phyloP scores from a whole-genome alignment of 2,888 invertebrate genomes.

The Listrodromus nycthemerus region DNA sequence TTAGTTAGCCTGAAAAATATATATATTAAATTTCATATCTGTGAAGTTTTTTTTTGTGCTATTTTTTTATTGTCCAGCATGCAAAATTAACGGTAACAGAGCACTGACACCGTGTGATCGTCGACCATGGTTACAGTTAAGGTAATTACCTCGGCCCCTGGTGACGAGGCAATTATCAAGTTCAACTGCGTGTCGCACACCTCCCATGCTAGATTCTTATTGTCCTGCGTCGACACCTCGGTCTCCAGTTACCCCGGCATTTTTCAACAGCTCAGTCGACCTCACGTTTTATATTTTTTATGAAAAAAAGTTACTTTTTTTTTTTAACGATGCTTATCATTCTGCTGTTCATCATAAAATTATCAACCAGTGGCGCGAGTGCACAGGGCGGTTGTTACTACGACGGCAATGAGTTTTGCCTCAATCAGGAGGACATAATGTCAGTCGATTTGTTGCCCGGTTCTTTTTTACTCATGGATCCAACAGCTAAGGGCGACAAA shows the following conservation, averaged over 20 bases:
- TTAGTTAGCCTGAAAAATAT: too few species aligned
- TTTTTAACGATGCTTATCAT: slow-evolving; percentile 46
- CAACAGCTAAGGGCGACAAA: slow-evolving; percentile 57
- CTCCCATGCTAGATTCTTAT: slow-evolving; percentile 19
- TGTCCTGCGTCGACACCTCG: slow-evolving; percentile 42
- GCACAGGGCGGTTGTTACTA: slow-evolving; percentile 78
- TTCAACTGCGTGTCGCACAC: slow-evolving; percentile 71
- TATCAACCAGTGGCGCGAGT: slow-evolving; percentile 9
- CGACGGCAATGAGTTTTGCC: slow-evolving; percentile 82
- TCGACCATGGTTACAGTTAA: slow-evolving; percentile 74
- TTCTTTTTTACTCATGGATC: slow-evolving; percentile 86
- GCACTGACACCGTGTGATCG: slow-evolving; percentile 23
- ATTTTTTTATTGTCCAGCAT: background rate
- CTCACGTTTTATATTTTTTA: background rate
- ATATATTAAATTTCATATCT: background rate
- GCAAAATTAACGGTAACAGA: slow-evolving; percentile 26
- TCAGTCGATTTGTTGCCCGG: slow-evolving; percentile 90
- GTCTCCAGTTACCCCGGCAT: slow-evolving; percentile 21
- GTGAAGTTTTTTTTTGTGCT: background rate
- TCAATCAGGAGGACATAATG: slow-evolving; percentile 89
- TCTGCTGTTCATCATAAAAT: slow-evolving; percentile 37
- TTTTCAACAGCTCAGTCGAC: slow-evolving; percentile 15
- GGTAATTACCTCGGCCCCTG: slow-evolving; percentile 76
- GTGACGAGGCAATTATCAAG: slow-evolving; percentile 71
- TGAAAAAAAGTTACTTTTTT: background rate